Conservation (phyloP, 2,888 invertebrate genomes). For the Drosophila nr. medialis region DNA sequence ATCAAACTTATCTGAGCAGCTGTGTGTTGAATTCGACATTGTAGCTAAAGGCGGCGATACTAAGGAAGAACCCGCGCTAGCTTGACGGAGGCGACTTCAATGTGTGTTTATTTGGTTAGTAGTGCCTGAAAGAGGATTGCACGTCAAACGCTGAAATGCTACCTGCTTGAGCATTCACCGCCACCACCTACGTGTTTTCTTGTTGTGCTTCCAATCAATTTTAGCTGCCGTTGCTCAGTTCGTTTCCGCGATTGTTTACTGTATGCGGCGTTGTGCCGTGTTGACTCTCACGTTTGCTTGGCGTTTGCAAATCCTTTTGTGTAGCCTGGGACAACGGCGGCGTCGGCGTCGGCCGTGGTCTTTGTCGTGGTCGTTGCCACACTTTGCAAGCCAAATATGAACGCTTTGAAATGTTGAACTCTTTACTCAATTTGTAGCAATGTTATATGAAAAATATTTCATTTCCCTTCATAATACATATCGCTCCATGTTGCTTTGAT, state of each 20-base stretch:
- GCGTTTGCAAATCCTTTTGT: conserved; percentile 71
- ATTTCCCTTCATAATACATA: conserved; percentile 45
- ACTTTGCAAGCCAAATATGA: conserved; percentile 57
- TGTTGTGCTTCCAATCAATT: conserved; percentile 76
- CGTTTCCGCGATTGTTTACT: conserved; percentile 52
- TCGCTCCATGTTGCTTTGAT: conserved; percentile 56
- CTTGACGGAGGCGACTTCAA: conserved; percentile 12
- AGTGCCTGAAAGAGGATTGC: conserved; percentile 41
- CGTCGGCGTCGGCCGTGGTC: conserved; percentile 17
- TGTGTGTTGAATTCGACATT: conserved; percentile 29
- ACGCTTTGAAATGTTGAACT: conserved; percentile 58
- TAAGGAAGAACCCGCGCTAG: conserved; percentile 1
- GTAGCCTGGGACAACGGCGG: conserved; percentile 73
- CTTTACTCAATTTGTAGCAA: conserved; percentile 60
- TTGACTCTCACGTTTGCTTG: conserved; percentile 39
- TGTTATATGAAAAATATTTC: conserved; percentile 55
- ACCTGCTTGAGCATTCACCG: conserved; percentile 7
- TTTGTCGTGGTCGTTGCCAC: conserved; percentile 36
- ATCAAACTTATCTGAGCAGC: conserved; percentile 12
- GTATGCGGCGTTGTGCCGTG: conserved; percentile 26
- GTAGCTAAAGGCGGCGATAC: conserved; percentile 1
- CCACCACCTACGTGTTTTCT: conserved; percentile 27
- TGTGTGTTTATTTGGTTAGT: conserved; percentile 47
- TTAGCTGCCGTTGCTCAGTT: conserved; percentile 58
- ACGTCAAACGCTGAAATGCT: conserved; percentile 61